phyloP scores from a whole-genome alignment of 2,888 invertebrate genomes.

The Diadegma fenestrale region DNA sequence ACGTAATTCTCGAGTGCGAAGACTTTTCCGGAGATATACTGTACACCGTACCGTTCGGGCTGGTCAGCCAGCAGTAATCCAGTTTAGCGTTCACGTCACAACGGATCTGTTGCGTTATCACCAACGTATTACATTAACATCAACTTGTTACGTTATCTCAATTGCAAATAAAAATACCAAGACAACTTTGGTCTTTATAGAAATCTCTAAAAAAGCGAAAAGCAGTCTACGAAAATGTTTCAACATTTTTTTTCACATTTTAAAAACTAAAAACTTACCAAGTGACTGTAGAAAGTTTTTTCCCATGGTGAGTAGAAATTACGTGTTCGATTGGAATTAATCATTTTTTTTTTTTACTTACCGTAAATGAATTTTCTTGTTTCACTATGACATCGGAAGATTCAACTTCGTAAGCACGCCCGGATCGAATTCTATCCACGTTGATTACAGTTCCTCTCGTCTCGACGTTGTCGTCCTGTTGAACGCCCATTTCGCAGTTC shows the following conservation, averaged over 20 bases:
- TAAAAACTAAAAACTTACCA: background rate
- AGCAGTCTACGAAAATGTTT: too few species aligned
- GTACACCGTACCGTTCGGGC: slow-evolving; percentile 79
- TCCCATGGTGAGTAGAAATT: background rate
- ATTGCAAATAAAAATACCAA: background rate
- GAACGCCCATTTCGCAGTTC: slow-evolving; percentile 74
- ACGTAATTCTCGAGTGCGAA: slow-evolving; percentile 65
- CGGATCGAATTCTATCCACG: slow-evolving; percentile 27
- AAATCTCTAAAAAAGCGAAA: too few species aligned
- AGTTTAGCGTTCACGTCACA: slow-evolving; percentile 74
- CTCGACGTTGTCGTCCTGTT: background rate
- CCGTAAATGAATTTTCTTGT: slow-evolving; percentile 74
- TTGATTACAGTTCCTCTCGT: slow-evolving; percentile 41
- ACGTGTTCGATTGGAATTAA: background rate
- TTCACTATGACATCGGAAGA: slow-evolving; percentile 73
- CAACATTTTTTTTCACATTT: too few species aligned
- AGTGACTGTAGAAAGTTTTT: background rate
- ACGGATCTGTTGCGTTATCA: slow-evolving; percentile 74
- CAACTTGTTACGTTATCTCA: background rate
- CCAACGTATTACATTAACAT: slow-evolving; percentile 19
- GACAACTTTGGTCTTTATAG: background rate
- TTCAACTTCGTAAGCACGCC: background rate
- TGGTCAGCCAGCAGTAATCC: slow-evolving; percentile 80
- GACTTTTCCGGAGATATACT: slow-evolving; percentile 64
- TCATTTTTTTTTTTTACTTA: slow-evolving; percentile 58